Evolutionary conservation across 2,888 invertebrate species (phyloP).

Genomic region (Carabus problematicus): DNA sequence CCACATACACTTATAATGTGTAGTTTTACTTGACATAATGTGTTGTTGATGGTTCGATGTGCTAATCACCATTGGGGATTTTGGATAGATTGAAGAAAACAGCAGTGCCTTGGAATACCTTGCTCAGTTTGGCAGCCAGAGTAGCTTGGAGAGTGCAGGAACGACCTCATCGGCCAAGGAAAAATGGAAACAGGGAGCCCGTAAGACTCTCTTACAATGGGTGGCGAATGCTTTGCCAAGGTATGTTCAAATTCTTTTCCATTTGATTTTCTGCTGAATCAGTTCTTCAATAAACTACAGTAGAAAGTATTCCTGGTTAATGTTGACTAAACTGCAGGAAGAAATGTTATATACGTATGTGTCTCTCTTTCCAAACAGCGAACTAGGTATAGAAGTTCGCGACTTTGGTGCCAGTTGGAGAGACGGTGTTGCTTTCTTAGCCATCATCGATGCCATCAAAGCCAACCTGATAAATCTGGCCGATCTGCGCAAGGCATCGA

Average conservation of each 20-base stretch:
- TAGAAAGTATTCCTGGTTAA: too few relatives aligned
- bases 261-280: slow-evolving; percentile 1
- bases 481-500: slow-evolving; percentile 78
- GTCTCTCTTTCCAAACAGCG: slow-evolving; percentile 62
- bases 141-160: slow-evolving; percentile 83
- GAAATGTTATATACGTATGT: neutral
- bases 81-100: slow-evolving; percentile 89
- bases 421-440: slow-evolving; percentile 94
- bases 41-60: too few relatives aligned
- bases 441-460: slow-evolving; percentile 93
- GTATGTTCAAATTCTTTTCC: slow-evolving; percentile 60
- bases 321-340: too few relatives aligned
- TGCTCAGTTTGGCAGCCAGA: slow-evolving; percentile 81
- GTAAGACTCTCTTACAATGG: slow-evolving; percentile 92
- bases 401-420: slow-evolving; percentile 97
- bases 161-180: slow-evolving; percentile 73
- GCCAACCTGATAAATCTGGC: slow-evolving; percentile 90
- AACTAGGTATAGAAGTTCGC: slow-evolving; percentile 85
- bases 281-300: neutral
- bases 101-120: slow-evolving; percentile 87
- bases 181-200: slow-evolving; percentile 87
- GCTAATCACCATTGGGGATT: neutral
- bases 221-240: slow-evolving; percentile 89
- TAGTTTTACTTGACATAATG: neutral
- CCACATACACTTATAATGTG: neutral